phyloP scores from a whole-genome alignment of 2,888 invertebrate species.

The Drosophila monieri region DNA sequence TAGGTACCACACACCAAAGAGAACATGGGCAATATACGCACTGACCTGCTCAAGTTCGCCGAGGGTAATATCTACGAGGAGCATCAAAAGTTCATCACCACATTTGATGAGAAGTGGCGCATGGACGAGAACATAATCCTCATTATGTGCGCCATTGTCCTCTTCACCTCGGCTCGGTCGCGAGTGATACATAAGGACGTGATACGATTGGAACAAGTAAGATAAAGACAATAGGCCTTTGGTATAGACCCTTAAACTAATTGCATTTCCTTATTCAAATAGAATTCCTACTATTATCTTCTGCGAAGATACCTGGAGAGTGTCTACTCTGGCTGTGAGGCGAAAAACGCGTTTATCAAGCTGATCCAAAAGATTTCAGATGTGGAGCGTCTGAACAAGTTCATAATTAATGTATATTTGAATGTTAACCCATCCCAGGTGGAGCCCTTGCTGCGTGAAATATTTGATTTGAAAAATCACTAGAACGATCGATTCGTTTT shows the following conservation, averaged over 20 bases:
- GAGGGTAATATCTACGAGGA: constrained; percentile 95
- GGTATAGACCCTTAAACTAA: too few relatives aligned
- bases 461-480: constrained; percentile 93
- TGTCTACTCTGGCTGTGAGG: constrained; percentile 93
- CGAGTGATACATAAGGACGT: constrained; percentile 93
- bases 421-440: constrained; percentile 96
- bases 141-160: constrained; percentile 94
- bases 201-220: constrained; percentile 92
- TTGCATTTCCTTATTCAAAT: constrained; percentile 58
- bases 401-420: constrained; percentile 95
- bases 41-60: constrained; percentile 95
- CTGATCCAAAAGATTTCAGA: constrained; percentile 96
- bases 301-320: constrained; percentile 93
- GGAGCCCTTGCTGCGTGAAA: constrained; percentile 96
- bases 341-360: constrained; percentile 93
- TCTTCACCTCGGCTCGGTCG: constrained; percentile 93
- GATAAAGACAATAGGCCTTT: neutral
- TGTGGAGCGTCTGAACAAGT: constrained; percentile 93
- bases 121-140: constrained; percentile 95
- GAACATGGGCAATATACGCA: constrained; percentile 91
- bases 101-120: constrained; percentile 93
- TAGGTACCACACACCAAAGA: constrained; percentile 92
- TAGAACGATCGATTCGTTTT: constrained; percentile 56
- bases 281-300: constrained; percentile 96
- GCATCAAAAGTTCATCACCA: constrained; percentile 92